Evolutionary conservation across 2,113 vertebrate species (phyloP), one percentile per base, ranked within the genome.

Genomic region (Pithys albifrons): DNA sequence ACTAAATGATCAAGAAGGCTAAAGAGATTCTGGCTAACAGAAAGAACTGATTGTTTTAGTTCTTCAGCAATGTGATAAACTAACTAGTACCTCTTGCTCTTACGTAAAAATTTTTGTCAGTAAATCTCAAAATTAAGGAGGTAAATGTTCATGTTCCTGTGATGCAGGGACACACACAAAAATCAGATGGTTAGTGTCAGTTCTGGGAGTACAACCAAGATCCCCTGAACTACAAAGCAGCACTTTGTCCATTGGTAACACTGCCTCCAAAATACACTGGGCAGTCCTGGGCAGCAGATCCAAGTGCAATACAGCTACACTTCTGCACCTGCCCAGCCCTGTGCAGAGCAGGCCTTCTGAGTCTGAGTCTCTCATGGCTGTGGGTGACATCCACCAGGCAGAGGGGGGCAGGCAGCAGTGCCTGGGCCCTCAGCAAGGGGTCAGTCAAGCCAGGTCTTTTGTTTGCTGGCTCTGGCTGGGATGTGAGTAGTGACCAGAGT

Each of bases 281-380:
- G 27, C 23, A 29, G 10, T 6, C 14, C 14, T 2, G 0, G 14
- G 4, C 6, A 31, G 58, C 2, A n/a, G 39, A 46, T 10, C 4
- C 24, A 19, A 41, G 29, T 19, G 19, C 18, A 22, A 0, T 0
- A 13, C 12, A 9, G 39, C 29, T 4, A 1, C 0, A 18, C 7
- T 1, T 17, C 35, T 43, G 27, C 8, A 12, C 1, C 9, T 33
- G 41, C 25, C 0, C 0, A 51, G 6, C 7, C 14, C 62, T 4
- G 5, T 9, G 19, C n/a, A 67, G 13, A 37, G 20, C n/a, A 46
- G 55, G 19, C 19, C 35, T 52, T 6, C 29, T 3, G 1, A 5
- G 1, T 6, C 29, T 3, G 1, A 5, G 1, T 1, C 37, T 6
- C 0, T 7, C 2, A 0, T 15, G 22, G 15, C 41, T 33, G 9